These are phyloP conservation scores for Macrocentrus cingulum DNA, from an alignment of 1,140 invertebrate species.

Conservation along the genomic window DNA sequence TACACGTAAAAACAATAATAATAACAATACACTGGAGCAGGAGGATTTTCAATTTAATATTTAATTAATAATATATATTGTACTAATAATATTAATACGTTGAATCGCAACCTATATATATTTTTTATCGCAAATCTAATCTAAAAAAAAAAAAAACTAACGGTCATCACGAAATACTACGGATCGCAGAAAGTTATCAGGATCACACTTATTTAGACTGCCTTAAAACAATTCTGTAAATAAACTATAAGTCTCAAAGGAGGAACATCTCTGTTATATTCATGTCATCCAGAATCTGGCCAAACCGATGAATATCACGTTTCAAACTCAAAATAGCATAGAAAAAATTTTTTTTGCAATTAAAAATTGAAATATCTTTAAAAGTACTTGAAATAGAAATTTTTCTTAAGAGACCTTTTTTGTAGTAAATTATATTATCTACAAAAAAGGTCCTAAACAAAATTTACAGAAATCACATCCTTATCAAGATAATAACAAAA, in stretches of 20 bases:
- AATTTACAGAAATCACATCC: too few species aligned
- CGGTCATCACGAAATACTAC: slow-evolving; percentile 13
- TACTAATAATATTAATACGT: slow-evolving; percentile 19
- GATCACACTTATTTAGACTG: slow-evolving; percentile 27
- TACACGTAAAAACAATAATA: slow-evolving; percentile 17
- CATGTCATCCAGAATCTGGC: too few species aligned
- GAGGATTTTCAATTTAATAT: slow-evolving; percentile 30
- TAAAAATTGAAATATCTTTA: too few species aligned
- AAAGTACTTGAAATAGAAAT: too few species aligned
- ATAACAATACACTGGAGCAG: slow-evolving; percentile 15
- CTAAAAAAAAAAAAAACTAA: slow-evolving; percentile 16
- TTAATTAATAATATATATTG: slow-evolving; percentile 12
- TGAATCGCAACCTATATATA: slow-evolving; percentile 30
- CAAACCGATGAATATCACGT: too few species aligned
- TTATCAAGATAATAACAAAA: too few species aligned
- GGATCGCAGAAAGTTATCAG: slow-evolving; percentile 7
- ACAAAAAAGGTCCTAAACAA: too few species aligned
- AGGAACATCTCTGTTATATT: too few species aligned
- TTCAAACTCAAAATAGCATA: too few species aligned
- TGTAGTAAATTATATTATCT: too few species aligned
- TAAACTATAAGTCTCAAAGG: slow-evolving; percentile 6
- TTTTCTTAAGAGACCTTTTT: too few species aligned
- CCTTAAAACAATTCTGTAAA: slow-evolving; percentile 15
- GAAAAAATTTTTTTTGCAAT: too few species aligned
- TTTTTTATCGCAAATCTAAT: slow-evolving; percentile 32